Evolutionary conservation across 37 sponge, comb jelly and placozoan genomes (phyloP), one percentile per base, ranked within the genome.

Genomic region (Aplysina aerophoba): DNA sequence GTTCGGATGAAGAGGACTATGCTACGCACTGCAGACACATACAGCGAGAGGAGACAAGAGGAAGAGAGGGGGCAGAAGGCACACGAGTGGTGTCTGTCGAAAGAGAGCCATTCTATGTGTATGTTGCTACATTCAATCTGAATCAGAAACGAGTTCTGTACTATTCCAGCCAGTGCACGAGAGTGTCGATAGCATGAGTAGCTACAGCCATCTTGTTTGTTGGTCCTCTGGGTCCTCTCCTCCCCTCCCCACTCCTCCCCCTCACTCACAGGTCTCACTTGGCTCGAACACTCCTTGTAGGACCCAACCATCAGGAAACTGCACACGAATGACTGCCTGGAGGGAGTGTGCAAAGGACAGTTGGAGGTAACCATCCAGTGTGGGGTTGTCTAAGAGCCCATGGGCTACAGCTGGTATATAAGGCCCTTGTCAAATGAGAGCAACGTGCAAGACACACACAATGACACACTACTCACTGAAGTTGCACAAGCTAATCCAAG

Each of bases 261-360:
- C 50, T 44, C 50, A 81, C 86, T 85, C 74, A 93, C 94, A 83
- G 68, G 81, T 81, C 34, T 93, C 94, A 39, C 38, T 37, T 0
- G 94, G 78, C 28, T 78, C 83, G 80, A 93, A 93, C 59, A 55
- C 40, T 56, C 88, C 94, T 61, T 93, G 91, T 15, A 93, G 80
- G 15, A 90, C 77, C 88, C 89, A 88, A 13, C 68, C 44, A 53
- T 93, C 88, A 20, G 94, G 94, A 35, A 93, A 81, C 15, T 87
- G 80, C 4, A 90, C 78, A 58, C 91, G 72, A 21, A 93, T 55
- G 37, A 89, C 85, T 38, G 88, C 81, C 84, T 88, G 50, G 8
- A 44, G 8, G 50, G 50, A 44, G 17, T 1, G 19, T 33, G 78
- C 64, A 83, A 30, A 19, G 3, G 50, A 44, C n/a, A 44, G 50